phyloP scores from a whole-genome alignment of 2,113 vertebrate species.

The Oceanites oceanicus region DNA sequence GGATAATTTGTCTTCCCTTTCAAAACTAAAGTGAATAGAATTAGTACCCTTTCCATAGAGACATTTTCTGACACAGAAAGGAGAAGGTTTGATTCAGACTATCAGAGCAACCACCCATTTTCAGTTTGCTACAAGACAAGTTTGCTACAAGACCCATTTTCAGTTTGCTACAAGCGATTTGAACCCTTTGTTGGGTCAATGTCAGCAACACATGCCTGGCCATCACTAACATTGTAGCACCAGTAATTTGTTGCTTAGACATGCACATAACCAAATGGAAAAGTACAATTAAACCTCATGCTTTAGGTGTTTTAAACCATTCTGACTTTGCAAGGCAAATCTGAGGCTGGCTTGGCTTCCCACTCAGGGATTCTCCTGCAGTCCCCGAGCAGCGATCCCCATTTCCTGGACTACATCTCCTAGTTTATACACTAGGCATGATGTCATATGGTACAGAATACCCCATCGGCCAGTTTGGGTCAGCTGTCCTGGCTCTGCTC shows the following conservation, averaged over 20 bases:
- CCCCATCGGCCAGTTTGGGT: too few relatives aligned
- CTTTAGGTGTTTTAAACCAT: neutral
- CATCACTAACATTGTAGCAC: neutral
- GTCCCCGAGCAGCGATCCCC: too few relatives aligned
- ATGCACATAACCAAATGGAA: neutral
- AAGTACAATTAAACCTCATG: neutral
- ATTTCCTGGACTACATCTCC: too few relatives aligned
- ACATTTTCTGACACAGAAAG: conserved; percentile 43
- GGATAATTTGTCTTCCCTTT: conserved; percentile 73
- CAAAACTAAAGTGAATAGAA: conserved; percentile 56
- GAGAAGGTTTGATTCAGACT: conserved; percentile 40
- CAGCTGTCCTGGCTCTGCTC: too few relatives aligned
- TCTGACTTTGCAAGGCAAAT: neutral
- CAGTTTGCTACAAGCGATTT: neutral
- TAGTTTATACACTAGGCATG: too few relatives aligned
- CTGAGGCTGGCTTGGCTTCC: neutral
- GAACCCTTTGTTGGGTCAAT: too few relatives aligned
- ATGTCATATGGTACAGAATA: too few relatives aligned
- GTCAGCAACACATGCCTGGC: neutral
- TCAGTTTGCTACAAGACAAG: neutral
- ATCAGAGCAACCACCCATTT: conserved; percentile 43
- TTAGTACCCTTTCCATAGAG: conserved; percentile 44
- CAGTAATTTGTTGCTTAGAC: neutral
- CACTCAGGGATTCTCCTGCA: neutral
- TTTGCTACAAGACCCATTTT: too few relatives aligned